Base-by-base conservation (phyloP, 2,888 invertebrate species). In the Epsilonema sp. region DNA sequence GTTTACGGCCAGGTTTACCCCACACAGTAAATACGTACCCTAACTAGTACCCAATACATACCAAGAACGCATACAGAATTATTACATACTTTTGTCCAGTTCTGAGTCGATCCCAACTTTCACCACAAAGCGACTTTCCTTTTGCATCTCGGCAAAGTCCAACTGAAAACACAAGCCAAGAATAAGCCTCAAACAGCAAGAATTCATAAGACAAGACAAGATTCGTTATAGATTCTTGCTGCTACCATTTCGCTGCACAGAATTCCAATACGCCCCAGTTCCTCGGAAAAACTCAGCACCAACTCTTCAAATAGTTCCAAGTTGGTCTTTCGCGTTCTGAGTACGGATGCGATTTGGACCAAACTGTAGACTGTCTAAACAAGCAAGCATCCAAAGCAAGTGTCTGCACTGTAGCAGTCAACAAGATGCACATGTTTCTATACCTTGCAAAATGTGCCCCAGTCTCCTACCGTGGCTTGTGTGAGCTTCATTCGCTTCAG, bases 81-180 rank as follows among this genome's bases (percentile, higher is more conserved):
- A n/a, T n/a, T n/a, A n/a, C n/a, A n/a, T n/a, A n/a, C n/a, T n/a
- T n/a, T 75, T 74, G 64, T 87, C 86, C 40, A 86, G 69, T 52
- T 76, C 75, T 2, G 75, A 69, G 62, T 83, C 81, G 2, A 86
- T 75, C 44, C 80, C 81, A 23, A 74, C 66, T 55, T 79, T 79
- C 0, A 85, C 79, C 0, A 77, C 75, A 56, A 85, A 79, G 57
- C 78, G 75, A 31, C 76, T 75, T 51, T 66, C 65, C 4, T 53
- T 51, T 22, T 53, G 52, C n/a, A 67, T 68, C 47, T 67, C 68
- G 5, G 67, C 65, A 56, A 70, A 68, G 53, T 72, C 70, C 39
- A 70, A 64, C 70, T 70, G 52, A 36, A 59, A n/a, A n/a, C n/a
- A n/a, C n/a, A n/a, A n/a, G n/a, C n/a, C n/a, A n/a, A n/a, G n/a